These are phyloP conservation scores for Antrozous pallidus DNA, from an alignment of 2,797 vertebrate genomes.

Conservation along the genomic window DNA sequence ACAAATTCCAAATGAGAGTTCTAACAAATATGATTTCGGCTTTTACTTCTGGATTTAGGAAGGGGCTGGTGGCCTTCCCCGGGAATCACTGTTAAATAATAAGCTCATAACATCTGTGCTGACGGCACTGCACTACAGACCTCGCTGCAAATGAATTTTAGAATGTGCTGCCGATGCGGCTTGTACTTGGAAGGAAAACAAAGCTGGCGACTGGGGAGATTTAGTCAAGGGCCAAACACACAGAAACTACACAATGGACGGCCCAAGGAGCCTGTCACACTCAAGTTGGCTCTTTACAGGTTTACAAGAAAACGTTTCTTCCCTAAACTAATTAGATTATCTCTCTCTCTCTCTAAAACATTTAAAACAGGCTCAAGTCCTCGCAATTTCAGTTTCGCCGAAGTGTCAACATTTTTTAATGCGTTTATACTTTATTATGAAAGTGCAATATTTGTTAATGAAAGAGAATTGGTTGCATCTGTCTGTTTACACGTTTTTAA, in stretches of 20 bases:
- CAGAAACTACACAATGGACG: constrained; percentile 9
- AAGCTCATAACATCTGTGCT: constrained; percentile 73
- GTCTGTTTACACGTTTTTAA: constrained; percentile 71
- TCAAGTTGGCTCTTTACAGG: constrained; percentile 51
- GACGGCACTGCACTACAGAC: constrained; percentile 62
- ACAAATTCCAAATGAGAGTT: constrained; percentile 74
- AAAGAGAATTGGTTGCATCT: constrained; percentile 75
- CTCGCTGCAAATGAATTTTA: constrained; percentile 52
- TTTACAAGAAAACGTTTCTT: constrained; percentile 20
- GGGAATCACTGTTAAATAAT: constrained; percentile 73
- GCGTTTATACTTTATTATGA: constrained; percentile 48
- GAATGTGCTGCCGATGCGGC: constrained; percentile 41
- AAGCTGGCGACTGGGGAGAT: constrained; percentile 39
- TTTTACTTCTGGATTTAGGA: constrained; percentile 73
- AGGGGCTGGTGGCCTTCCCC: constrained; percentile 67
- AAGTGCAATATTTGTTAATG: constrained; percentile 64
- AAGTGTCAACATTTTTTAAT: constrained; percentile 28
- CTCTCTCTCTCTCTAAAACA: background rate
- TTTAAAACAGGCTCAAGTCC: constrained; percentile 34
- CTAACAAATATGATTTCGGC: constrained; percentile 72
- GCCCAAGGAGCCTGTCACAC: constrained; percentile 13
- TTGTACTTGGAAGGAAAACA: constrained; percentile 63
- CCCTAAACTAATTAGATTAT: constrained; percentile 17
- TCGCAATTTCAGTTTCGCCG: constrained; percentile 4
- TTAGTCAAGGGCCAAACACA: background rate